phyloP scores from a whole-genome alignment of 2,113 vertebrate genomes.

The Psilopogon haemacephalus region DNA sequence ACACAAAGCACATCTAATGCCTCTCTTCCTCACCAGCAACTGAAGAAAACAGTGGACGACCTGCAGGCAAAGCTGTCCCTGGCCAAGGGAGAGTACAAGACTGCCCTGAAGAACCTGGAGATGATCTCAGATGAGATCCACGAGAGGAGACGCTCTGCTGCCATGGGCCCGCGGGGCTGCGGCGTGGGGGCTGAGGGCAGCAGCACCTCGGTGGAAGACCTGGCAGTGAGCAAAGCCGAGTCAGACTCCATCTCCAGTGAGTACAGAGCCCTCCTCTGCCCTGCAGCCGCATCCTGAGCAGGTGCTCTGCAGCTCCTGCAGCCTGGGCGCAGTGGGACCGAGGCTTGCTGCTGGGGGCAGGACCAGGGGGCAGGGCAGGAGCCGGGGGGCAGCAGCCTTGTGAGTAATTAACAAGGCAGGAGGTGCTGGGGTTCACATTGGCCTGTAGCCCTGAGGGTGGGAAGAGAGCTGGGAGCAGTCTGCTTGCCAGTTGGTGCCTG shows the following conservation, averaged over 20 bases:
- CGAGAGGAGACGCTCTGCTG: slow-evolving; percentile 82
- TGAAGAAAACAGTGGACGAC: slow-evolving; percentile 94
- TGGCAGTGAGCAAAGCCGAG: slow-evolving; percentile 79
- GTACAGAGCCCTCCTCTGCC: neutral
- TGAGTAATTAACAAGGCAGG: too few species aligned
- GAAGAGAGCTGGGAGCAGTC: neutral
- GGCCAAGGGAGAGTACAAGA: slow-evolving; percentile 92
- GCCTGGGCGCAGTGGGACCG: neutral
- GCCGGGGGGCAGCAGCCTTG: neutral
- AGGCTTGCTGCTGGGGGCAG: neutral
- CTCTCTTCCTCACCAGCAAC: slow-evolving; percentile 77
- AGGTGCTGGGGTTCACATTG: neutral
- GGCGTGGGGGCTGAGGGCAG: slow-evolving; percentile 91
- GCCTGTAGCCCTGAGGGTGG: neutral
- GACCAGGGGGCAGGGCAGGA: neutral
- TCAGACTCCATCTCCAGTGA: slow-evolving; percentile 88
- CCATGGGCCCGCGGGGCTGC: slow-evolving; percentile 88
- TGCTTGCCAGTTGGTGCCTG: neutral
- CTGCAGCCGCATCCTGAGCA: fast-evolving
- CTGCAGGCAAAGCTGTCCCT: slow-evolving; percentile 88
- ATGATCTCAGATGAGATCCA: slow-evolving; percentile 98
- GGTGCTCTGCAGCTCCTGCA: neutral
- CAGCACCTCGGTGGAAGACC: slow-evolving; percentile 76
- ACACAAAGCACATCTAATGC: neutral
- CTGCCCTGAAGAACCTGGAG: slow-evolving; percentile 92